A percentile compares a stretch with the other conserved stretches of the same genome.
These are phyloP conservation scores for Tichodroma muraria DNA, from an alignment of 2,113 vertebrate genomes.

Conservation along the genomic window DNA sequence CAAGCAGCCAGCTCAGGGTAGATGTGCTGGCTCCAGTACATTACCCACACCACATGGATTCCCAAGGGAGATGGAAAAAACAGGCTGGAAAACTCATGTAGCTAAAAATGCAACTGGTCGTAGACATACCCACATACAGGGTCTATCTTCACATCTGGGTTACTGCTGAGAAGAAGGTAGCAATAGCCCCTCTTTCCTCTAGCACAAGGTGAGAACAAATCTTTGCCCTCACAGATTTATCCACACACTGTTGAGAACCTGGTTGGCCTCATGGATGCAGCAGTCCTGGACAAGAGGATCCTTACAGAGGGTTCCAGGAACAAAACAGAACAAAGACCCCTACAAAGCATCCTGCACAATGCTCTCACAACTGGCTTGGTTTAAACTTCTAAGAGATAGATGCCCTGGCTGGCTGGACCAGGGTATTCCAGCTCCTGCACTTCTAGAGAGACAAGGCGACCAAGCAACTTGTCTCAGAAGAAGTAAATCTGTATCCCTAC, in stretches of 20 bases:
- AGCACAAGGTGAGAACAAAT: background rate
- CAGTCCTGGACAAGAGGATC: background rate
- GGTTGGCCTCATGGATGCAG: background rate
- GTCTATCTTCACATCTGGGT: background rate
- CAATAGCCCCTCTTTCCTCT: background rate
- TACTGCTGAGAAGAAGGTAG: background rate
- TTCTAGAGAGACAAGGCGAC: background rate
- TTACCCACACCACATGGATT: fast-evolving
- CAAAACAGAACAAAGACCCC: background rate
- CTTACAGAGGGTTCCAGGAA: background rate
- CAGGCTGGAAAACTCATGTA: background rate
- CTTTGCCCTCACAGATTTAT: background rate
- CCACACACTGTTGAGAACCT: background rate
- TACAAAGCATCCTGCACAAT: background rate
- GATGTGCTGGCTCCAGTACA: background rate
- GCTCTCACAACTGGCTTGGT: background rate
- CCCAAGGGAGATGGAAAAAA: background rate
- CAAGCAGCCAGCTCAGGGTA: background rate
- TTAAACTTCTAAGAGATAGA: background rate
- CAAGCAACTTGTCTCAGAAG: background rate
- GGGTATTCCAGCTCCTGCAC: background rate
- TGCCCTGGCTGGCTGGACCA: background rate
- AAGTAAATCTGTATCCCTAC: background rate
- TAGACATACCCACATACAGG: background rate
- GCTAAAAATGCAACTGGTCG: background rate